Conservation (phyloP, 2,888 invertebrate genomes). For the Dermolepida albohirtum region DNA sequence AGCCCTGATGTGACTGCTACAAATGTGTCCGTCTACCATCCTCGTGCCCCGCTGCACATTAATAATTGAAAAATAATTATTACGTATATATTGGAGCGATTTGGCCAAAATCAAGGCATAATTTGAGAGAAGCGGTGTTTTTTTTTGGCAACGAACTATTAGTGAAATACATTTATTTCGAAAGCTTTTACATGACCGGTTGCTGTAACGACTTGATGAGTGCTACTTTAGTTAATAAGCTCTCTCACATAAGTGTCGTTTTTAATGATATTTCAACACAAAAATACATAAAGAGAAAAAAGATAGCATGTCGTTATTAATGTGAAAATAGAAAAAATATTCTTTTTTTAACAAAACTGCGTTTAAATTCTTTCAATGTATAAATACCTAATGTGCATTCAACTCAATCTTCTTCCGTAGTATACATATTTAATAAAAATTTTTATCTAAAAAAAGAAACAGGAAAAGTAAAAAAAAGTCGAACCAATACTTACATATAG, state of each 20-base stretch:
- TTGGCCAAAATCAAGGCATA: conserved; percentile 1
- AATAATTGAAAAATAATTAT: conserved; percentile 24
- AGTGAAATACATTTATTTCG: not conserved
- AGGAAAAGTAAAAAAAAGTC: too few species aligned
- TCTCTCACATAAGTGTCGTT: not conserved
- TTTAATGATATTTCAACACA: conserved; percentile 2
- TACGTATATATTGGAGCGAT: conserved; percentile 10
- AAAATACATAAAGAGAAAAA: not conserved
- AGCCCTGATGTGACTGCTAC: not conserved
- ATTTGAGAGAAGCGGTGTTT: conserved; percentile 1
- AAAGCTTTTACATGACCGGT: not conserved
- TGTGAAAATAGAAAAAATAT: too few species aligned
- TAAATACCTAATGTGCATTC: too few species aligned
- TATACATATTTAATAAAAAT: too few species aligned
- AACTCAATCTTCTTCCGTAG: too few species aligned
- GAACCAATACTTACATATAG: too few species aligned
- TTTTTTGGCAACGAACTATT: not conserved
- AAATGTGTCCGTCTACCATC: not conserved
- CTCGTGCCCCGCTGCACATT: not conserved
- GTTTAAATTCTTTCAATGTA: too few species aligned
- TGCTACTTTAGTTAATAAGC: not conserved
- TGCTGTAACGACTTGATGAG: not conserved
- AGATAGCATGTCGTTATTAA: conserved; percentile 1
- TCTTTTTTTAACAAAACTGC: too few species aligned
- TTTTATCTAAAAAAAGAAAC: too few species aligned